Evolutionary conservation across 2,888 invertebrate genomes (phyloP), one percentile per base, ranked within the genome.

Genomic region (Melanchra persicariae): DNA sequence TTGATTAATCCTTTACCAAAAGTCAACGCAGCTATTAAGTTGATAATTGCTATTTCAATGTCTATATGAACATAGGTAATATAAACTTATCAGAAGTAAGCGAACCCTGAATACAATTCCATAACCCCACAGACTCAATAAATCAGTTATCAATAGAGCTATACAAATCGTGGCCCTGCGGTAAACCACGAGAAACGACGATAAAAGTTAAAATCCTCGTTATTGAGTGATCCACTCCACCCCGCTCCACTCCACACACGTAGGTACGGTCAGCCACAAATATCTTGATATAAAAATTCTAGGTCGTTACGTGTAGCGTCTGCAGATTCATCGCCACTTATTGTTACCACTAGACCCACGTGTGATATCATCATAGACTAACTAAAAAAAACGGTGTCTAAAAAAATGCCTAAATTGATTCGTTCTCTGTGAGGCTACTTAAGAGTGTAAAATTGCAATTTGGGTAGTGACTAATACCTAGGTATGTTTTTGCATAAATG

Each of bases 291-390:
- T 77, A 81, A 79, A 79, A 81, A 81, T 76, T 90, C 87, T 90
- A 86, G 92, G 83, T 82, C 91, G 83, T 82, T 83, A 79, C 82
- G 80, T 84, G 77, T 78, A 75, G 66, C 55, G 79, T 82, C 75
- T 77, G 63, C 74, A 72, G 87, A 85, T 79, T 83, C 83, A 86
- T 86, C 85, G 70, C 78, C 85, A 87, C 90, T 90, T 90, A 89
- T 91, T 90, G 86, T 89, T 85, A 81, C 79, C 70, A 65, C 64
- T 79, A 74, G 77, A 66, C 70, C 47, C 71, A 69, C 66, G 79
- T 74, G 78, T 69, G 62, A 63, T 60, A 22, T 54, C 61, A 45
- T 60, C 74, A 73, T 22, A 77, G 70, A 80, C 30, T 60, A 70
- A 22, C 5, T 9, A 37, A 47, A 45, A 66, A 45, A 70, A 10